Base-by-base conservation (phyloP, 64 coral and sea anemone genomes). In the Cladopsammia gracilis region DNA sequence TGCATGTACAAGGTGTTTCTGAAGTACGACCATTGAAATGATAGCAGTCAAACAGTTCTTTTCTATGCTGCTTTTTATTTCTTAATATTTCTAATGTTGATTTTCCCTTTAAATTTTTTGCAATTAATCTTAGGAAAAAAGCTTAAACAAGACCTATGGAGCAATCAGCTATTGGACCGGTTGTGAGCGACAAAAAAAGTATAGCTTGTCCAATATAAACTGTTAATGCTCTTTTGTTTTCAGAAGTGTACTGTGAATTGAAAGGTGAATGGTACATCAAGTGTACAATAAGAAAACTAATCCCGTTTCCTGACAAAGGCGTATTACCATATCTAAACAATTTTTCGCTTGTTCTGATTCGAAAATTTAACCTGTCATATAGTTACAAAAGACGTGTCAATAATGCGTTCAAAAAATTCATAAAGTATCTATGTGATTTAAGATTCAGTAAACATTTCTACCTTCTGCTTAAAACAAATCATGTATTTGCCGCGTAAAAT, bases 191-290 rank as follows among this genome's bases (percentile, higher is more conserved):
- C 48, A 77, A 25, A 13, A 77, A 22, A 77, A 23, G 23, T 57
- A 77, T 24, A 24, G 1, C 48, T 52, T 54, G 48, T 45, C 15
- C 49, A 56, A 54, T 77, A 77, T 77, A 57, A 54, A 24, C 7
- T 54, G 75, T 48, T 13, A 77, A 77, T 54, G 75, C 48, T 56
- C 75, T 24, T 24, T 77, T 77, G 48, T 22, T 54, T 11, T 22
- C n/a, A 77, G 53, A 10, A 34, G 72, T 77, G 75, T 77, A 77
- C 48, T 25, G n/a, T 24, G 75, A 83, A 83, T 42, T 83, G 60
- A 7, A 19, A 52, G 25, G 23, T 53, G 48, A 77, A 54, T 79
- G 23, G 18, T 50, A 56, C 10, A 5, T 59, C 3, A 23, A 11
- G 34, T 34, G 34, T 34, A 34, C 34, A 34, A 34, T 34, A 34